phyloP scores from a whole-genome alignment of 2,797 vertebrate genomes.

The Calcarius lapponicus region DNA sequence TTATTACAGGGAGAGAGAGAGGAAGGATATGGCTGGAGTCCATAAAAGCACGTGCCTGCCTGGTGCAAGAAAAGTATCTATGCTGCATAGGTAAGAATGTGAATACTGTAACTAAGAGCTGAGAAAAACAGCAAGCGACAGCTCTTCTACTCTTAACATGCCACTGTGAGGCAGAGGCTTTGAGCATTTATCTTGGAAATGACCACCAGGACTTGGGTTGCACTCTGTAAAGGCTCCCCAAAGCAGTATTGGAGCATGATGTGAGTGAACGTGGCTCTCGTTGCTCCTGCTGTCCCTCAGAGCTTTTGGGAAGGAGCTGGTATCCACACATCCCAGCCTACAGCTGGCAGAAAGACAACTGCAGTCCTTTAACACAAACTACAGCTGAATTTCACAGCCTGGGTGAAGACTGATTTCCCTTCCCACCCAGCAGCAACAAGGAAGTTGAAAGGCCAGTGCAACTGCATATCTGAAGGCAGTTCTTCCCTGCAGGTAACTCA shows the following conservation, averaged over 20 bases:
- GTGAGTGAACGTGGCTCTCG: fast-evolving
- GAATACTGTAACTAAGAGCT: background rate
- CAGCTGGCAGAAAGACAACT: background rate
- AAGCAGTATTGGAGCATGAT: fast-evolving
- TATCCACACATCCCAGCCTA: background rate
- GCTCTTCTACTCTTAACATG: background rate
- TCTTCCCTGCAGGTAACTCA: background rate
- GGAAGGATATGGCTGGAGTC: background rate
- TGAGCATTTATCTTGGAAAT: background rate
- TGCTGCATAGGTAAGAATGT: background rate
- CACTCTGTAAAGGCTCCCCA: background rate
- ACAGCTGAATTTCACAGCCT: background rate
- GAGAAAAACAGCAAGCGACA: background rate
- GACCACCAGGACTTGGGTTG: background rate
- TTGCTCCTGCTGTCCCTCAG: background rate
- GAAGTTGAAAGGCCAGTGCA: background rate
- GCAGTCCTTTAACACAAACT: background rate
- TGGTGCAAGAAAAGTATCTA: background rate
- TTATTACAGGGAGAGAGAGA: background rate
- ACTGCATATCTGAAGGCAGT: background rate
- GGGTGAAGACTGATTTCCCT: background rate
- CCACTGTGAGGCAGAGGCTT: slow-evolving; percentile 13
- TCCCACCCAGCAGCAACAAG: background rate
- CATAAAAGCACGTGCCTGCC: background rate
- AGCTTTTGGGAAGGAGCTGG: background rate